Conservation (phyloP, 2,888 invertebrate genomes). For the Desoria tigrina region DNA sequence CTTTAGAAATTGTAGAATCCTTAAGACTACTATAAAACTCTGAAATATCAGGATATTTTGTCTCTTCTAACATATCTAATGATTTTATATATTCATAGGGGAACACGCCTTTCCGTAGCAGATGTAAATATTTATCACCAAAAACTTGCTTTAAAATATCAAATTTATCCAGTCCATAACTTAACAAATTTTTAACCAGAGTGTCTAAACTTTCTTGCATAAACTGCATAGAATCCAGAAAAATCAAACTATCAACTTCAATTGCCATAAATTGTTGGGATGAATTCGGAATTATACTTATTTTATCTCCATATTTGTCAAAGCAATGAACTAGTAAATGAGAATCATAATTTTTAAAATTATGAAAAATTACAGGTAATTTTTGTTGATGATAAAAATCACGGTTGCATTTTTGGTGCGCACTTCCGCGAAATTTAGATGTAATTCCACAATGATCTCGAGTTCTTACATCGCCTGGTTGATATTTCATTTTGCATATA, state of each 20-base stretch:
- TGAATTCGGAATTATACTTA: slow-evolving; percentile 22
- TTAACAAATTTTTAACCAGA: slow-evolving; percentile 23
- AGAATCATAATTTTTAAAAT: slow-evolving; percentile 6
- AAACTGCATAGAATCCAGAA: slow-evolving; percentile 30
- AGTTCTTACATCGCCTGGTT: slow-evolving; percentile 5
- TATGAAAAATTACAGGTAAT: slow-evolving; percentile 13
- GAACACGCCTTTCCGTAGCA: slow-evolving; percentile 32
- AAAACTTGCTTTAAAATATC: slow-evolving; percentile 21
- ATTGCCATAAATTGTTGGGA: slow-evolving; percentile 27
- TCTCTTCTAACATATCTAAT: slow-evolving; percentile 22
- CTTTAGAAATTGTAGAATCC: slow-evolving; percentile 28
- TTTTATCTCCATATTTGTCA: slow-evolving; percentile 14
- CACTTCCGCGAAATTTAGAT: neutral
- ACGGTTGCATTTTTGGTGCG: slow-evolving; percentile 14
- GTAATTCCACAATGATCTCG: slow-evolving; percentile 21
- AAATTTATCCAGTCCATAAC: neutral
- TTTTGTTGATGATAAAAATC: neutral
- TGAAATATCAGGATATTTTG: slow-evolving; percentile 9
- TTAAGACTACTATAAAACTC: slow-evolving; percentile 23
- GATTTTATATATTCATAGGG: slow-evolving; percentile 30
- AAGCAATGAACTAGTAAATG: slow-evolving; percentile 21
- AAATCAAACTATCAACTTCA: slow-evolving; percentile 18
- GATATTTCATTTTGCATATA: neutral
- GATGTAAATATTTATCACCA: neutral
- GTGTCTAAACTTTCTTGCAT: slow-evolving; percentile 16